Evolutionary conservation across 2,113 vertebrate genomes (phyloP), one percentile per base, ranked within the genome.

Genomic region (Accipiter cooperii): DNA sequence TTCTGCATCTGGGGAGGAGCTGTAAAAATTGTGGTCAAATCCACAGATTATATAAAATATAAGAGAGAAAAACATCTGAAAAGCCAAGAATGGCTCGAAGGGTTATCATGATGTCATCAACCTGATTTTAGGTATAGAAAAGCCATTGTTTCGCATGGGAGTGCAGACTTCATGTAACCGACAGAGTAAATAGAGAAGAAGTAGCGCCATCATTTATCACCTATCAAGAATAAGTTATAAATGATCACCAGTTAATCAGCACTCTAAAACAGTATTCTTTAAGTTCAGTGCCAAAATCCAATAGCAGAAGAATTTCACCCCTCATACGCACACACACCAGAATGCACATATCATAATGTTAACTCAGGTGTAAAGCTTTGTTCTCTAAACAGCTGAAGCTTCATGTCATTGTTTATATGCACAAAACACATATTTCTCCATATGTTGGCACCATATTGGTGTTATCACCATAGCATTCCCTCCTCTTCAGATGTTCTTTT

Each of bases 371-470:
- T 96, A 94, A 90, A 87, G 69, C 86, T 95, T 79, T 87, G 87
- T 92, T 93, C 84, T 92, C 86, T 55, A 84, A 91, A 91, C 74
- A 92, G 80, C 66, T 69, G 91, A 88, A 90, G 80, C 82, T 84
- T 96, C 77, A 31, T 71, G 77, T 91, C 71, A 79, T 82, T 96
- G 92, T 95, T 96, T 95, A 79, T 57, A 82, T 64, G 46, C 81
- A 93, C 82, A 93, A 89, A 96, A 78, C 66, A 69, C 69, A 36
- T 77, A 94, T 96, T 94, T 93, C 82, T 91, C 94, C 92, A 81
- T 95, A 91, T 92, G 89, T 75, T 96, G 89, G 90, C 93, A 96
- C 95, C 95, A 93, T 96, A 92, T 97, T 97, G 94, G 91, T 90
- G 83, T 85, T 96, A 96, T 96, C 96, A 95, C 90, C 57, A 42